phyloP scores from a whole-genome alignment of 30 jellyfish, hydroid and myxozoan genomes.

The Haliclystus octoradiatus region DNA sequence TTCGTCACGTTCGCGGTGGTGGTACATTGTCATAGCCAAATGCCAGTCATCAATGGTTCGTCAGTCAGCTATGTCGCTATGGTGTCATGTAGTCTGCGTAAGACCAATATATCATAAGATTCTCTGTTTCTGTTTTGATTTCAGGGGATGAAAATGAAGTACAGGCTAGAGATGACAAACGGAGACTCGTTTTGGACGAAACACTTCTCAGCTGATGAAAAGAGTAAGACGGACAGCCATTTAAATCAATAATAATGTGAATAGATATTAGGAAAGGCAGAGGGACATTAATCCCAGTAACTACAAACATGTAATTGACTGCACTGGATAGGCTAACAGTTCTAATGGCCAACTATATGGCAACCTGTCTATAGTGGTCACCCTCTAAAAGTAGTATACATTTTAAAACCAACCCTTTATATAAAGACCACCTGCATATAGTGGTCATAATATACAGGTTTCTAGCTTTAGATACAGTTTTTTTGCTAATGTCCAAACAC shows the following conservation, averaged over 20 bases:
- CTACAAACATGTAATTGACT: too few relatives aligned
- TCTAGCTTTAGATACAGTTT: not conserved
- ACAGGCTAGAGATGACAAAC: constrained; percentile 59
- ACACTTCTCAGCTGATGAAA: constrained; percentile 96
- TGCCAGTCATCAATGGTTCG: constrained; percentile 60
- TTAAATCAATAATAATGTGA: too few relatives aligned
- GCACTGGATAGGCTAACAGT: too few relatives aligned
- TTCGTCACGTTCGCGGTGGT: constrained; percentile 81
- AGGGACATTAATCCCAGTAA: too few relatives aligned
- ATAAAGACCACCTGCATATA: too few relatives aligned
- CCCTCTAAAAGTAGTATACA: not conserved
- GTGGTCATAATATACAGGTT: not conserved
- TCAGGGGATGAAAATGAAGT: constrained; percentile 60
- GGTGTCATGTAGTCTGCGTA: too few relatives aligned
- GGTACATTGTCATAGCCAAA: constrained; percentile 75
- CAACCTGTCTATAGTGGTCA: not conserved
- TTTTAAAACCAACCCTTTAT: not conserved
- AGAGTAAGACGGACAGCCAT: too few relatives aligned
- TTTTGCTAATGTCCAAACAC: not conserved
- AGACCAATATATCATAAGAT: not conserved
- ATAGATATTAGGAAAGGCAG: too few relatives aligned
- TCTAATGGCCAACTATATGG: not conserved
- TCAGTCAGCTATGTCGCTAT: too few relatives aligned
- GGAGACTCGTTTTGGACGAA: constrained; percentile 85
- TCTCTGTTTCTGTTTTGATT: constrained; percentile 2